phyloP scores from a whole-genome alignment of 2,113 vertebrate genomes.

The Cebidichthys violaceus region DNA sequence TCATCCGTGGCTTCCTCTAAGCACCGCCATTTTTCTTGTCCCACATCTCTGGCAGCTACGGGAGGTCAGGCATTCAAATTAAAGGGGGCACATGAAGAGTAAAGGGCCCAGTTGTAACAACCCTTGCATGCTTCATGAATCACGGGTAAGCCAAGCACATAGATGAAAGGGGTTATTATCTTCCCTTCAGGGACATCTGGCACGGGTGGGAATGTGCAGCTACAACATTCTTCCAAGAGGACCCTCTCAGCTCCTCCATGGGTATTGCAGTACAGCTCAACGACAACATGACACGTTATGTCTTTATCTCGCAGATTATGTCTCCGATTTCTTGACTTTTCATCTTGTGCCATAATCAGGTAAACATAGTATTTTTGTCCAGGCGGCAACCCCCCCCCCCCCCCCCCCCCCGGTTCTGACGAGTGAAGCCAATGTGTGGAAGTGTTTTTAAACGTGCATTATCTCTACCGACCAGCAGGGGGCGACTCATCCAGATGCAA shows the following conservation, averaged over 20 bases:
- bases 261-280: conserved; percentile 18
- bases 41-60: conserved; percentile 7
- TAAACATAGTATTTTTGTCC: neutral
- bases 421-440: no score
- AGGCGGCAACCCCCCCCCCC: no score
- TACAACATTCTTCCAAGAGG: conserved; percentile 44
- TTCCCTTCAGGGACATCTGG: conserved; percentile 57
- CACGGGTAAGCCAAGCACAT: conserved; percentile 31
- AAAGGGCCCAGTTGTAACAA: conserved; percentile 38
- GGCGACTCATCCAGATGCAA: no score
- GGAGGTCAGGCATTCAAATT: conserved; percentile 60
- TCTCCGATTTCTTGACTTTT: neutral
- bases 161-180: conserved; percentile 28
- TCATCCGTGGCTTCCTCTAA: conserved; percentile 35
- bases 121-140: conserved; percentile 55
- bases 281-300: conserved; percentile 49
- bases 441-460: no score
- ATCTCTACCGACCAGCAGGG: no score
- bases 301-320: conserved; percentile 35
- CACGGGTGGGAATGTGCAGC: conserved; percentile 32
- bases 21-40: conserved; percentile 36
- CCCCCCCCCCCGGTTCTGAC: no score
- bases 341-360: neutral
- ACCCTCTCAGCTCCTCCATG: conserved; percentile 17
- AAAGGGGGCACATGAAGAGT: conserved; percentile 41